Conservation (phyloP, 2,888 invertebrate genomes). For the Caenorhabditis sp. region DNA sequence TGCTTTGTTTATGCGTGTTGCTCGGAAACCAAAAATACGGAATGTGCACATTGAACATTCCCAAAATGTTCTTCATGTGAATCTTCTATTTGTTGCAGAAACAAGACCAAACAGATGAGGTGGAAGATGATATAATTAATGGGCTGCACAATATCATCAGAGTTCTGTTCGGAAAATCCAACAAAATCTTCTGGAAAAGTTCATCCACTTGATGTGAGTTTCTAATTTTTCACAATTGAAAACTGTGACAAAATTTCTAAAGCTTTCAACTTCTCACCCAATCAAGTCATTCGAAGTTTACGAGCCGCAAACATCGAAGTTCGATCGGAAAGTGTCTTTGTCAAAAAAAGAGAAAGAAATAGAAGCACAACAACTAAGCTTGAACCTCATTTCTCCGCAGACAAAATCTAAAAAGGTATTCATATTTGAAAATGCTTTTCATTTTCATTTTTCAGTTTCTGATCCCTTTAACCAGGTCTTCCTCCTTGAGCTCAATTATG, state of each 20-base stretch:
- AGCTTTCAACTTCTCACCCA: constrained; percentile 8
- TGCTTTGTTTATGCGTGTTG: constrained; percentile 38
- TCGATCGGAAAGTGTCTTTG: background rate
- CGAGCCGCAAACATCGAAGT: background rate
- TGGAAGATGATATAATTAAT: constrained; percentile 57
- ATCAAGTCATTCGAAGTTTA: constrained; percentile 43
- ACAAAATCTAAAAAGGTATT: constrained; percentile 39
- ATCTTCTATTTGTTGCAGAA: too few species aligned
- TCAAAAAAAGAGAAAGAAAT: constrained; percentile 19
- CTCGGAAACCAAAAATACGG: constrained; percentile 25
- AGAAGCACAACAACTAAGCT: too few species aligned
- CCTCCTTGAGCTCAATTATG: constrained; percentile 59
- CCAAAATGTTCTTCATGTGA: too few species aligned
- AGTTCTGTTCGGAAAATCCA: constrained; percentile 27
- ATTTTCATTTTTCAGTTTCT: constrained; percentile 14
- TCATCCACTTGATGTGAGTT: constrained; percentile 50
- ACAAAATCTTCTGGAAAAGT: constrained; percentile 20
- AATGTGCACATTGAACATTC: too few species aligned
- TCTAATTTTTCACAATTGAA: background rate
- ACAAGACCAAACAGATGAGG: too few species aligned
- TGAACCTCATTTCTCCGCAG: constrained; percentile 22
- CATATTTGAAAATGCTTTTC: background rate
- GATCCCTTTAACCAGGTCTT: constrained; percentile 57
- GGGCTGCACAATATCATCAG: constrained; percentile 50
- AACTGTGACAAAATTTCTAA: background rate